A percentile compares a stretch with the other conserved stretches of the same genome.
phyloP scores from a whole-genome alignment of 2,888 invertebrate species.

The Spicauda simplicius region DNA sequence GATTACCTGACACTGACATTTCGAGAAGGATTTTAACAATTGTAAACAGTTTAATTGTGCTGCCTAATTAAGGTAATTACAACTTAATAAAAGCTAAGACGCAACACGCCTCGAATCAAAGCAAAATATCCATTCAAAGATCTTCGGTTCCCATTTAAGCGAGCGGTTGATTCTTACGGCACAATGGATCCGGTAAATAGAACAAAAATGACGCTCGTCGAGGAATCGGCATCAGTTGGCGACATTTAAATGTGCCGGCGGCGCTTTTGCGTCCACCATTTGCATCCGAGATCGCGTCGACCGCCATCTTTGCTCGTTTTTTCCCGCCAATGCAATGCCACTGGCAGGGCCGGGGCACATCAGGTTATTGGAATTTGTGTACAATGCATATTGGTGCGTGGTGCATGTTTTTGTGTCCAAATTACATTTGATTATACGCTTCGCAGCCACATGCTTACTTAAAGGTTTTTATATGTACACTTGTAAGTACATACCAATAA shows the following conservation, averaged over 20 bases:
- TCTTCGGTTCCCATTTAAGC: slow-evolving; percentile 37
- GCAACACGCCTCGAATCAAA: slow-evolving; percentile 24
- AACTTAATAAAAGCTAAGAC: slow-evolving; percentile 27
- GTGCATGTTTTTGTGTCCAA: slow-evolving; percentile 28
- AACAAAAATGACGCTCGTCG: slow-evolving; percentile 66
- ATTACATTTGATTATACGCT: slow-evolving; percentile 32
- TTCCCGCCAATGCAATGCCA: slow-evolving; percentile 60
- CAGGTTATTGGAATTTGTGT: slow-evolving; percentile 34
- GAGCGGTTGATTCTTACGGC: slow-evolving; percentile 42
- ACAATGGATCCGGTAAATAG: slow-evolving; percentile 66
- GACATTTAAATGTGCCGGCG: slow-evolving; percentile 81
- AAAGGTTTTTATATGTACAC: slow-evolving; percentile 9
- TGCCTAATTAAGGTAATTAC: slow-evolving; percentile 23
- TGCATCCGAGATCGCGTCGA: slow-evolving; percentile 79
- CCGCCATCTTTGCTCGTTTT: slow-evolving; percentile 68
- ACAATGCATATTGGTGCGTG: slow-evolving; percentile 23
- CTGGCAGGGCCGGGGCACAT: slow-evolving; percentile 28
- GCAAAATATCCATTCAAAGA: slow-evolving; percentile 34
- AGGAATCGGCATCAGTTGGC: slow-evolving; percentile 62
- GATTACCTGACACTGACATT: background rate
- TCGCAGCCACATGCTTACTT: slow-evolving; percentile 5
- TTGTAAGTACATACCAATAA: background rate
- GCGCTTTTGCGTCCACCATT: slow-evolving; percentile 75
- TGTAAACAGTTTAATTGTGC: background rate
- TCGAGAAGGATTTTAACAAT: background rate